Percentiles rank a stretch among this genome's conserved stretches.
phyloP scores from a whole-genome alignment of 2,113 vertebrate genomes.

The Loxodonta africana region DNA sequence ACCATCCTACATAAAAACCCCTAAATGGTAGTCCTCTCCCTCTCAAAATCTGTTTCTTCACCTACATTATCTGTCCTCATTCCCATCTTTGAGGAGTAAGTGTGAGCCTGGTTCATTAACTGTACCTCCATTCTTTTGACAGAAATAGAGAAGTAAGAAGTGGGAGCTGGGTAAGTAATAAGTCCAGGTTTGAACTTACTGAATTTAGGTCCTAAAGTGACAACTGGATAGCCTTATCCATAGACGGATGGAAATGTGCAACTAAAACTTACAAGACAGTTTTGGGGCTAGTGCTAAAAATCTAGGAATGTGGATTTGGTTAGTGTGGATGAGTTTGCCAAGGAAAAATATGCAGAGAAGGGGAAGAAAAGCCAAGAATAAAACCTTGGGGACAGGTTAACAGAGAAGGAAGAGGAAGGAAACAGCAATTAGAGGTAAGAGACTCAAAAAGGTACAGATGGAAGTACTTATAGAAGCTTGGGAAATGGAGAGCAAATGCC shows the following conservation, averaged over 20 bases:
- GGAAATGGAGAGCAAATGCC: conserved; percentile 6
- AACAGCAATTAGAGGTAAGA: conserved; percentile 15
- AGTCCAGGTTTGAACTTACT: conserved; percentile 21
- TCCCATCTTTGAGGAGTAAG: conserved; percentile 42
- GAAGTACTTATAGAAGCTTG: not conserved
- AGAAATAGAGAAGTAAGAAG: conserved; percentile 46
- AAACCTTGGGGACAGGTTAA: conserved; percentile 28
- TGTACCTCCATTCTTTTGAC: conserved; percentile 27
- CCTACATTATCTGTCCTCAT: not conserved
- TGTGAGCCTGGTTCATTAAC: conserved; percentile 33
- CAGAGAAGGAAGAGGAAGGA: not conserved
- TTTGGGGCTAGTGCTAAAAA: conserved; percentile 38
- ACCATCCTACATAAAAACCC: conserved; percentile 26
- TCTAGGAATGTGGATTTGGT: not conserved
- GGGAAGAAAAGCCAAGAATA: conserved; percentile 18
- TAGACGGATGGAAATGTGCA: not conserved
- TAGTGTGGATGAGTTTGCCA: conserved; percentile 15
- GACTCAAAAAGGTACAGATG: not conserved
- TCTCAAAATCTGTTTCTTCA: not conserved
- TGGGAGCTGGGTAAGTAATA: conserved; percentile 41
- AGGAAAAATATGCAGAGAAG: not conserved
- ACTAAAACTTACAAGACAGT: conserved; percentile 8
- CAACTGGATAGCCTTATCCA: not conserved
- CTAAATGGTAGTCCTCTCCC: not conserved
- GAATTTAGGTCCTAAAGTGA: conserved; percentile 41